These are phyloP conservation scores for Corythaixoides concolor DNA, from an alignment of 2,113 vertebrate genomes.

Conservation along the genomic window DNA sequence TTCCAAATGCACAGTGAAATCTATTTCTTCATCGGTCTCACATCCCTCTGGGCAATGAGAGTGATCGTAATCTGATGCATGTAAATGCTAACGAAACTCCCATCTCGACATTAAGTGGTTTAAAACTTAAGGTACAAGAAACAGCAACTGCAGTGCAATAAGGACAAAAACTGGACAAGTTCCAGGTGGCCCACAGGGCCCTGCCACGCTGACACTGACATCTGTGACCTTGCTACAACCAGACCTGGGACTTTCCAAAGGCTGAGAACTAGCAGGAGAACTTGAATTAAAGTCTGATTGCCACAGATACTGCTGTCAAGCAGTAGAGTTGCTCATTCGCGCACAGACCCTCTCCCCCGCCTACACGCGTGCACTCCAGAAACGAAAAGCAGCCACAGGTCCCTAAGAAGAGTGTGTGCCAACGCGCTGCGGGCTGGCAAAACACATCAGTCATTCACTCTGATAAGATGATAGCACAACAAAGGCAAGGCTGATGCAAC, in stretches of 20 bases:
- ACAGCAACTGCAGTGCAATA: neutral
- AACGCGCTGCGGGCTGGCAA: neutral
- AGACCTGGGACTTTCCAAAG: neutral
- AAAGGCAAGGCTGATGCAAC: constrained; percentile 10
- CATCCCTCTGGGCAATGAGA: neutral
- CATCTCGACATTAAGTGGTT: neutral
- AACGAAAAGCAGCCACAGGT: neutral
- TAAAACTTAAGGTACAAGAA: neutral
- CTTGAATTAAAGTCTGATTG: neutral
- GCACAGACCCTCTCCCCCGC: neutral
- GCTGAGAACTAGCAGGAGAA: neutral
- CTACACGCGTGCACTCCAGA: neutral
- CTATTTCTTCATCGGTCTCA: neutral
- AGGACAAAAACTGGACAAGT: neutral
- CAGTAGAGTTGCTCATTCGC: neutral
- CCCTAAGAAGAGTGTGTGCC: neutral
- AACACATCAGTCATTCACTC: neutral
- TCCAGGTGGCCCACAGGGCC: neutral
- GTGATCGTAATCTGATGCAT: neutral
- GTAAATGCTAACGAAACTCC: neutral
- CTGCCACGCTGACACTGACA: neutral
- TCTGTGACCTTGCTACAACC: neutral
- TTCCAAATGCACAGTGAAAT: neutral
- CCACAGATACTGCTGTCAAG: neutral
- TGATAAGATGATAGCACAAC: constrained; percentile 1